These are phyloP conservation scores for Hyla sarda DNA, from an alignment of 2,113 vertebrate genomes.

Conservation along the genomic window DNA sequence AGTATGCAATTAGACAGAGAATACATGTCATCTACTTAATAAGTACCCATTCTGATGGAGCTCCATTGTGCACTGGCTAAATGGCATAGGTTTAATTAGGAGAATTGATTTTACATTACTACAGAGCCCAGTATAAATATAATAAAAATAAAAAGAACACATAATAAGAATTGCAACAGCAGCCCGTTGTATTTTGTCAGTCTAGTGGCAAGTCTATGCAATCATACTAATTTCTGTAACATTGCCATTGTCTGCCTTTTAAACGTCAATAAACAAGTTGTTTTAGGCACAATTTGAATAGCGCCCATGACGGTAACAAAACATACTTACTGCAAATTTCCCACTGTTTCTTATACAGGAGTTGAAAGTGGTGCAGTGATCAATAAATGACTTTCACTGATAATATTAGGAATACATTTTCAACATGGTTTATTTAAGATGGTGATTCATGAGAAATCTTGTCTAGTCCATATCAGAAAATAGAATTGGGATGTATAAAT, in stretches of 20 bases:
- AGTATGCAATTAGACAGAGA: conserved; percentile 60
- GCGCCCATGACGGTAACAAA: neutral
- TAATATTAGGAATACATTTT: neutral
- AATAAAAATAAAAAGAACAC: conserved; percentile 53
- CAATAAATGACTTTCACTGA: neutral
- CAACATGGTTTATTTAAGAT: neutral
- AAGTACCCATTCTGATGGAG: conserved; percentile 61
- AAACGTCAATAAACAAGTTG: conserved; percentile 61
- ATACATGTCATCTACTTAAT: conserved; percentile 59
- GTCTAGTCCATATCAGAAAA: neutral
- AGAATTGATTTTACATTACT: conserved; percentile 63
- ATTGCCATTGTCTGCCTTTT: conserved; percentile 56
- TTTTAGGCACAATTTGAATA: neutral
- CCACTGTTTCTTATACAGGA: neutral
- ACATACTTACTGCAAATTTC: neutral
- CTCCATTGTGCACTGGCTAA: conserved; percentile 59
- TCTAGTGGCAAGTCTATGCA: conserved; percentile 62
- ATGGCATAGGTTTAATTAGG: conserved; percentile 64
- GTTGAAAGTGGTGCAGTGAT: neutral
- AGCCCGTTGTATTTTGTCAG: conserved; percentile 62
- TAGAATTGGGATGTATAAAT: neutral
- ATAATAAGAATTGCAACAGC: conserved; percentile 51
- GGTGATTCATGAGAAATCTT: neutral
- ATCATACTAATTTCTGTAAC: conserved; percentile 55
- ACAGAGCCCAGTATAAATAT: conserved; percentile 50